Base-by-base conservation (phyloP, 2,888 invertebrate species). In the Corbicula japonica region DNA sequence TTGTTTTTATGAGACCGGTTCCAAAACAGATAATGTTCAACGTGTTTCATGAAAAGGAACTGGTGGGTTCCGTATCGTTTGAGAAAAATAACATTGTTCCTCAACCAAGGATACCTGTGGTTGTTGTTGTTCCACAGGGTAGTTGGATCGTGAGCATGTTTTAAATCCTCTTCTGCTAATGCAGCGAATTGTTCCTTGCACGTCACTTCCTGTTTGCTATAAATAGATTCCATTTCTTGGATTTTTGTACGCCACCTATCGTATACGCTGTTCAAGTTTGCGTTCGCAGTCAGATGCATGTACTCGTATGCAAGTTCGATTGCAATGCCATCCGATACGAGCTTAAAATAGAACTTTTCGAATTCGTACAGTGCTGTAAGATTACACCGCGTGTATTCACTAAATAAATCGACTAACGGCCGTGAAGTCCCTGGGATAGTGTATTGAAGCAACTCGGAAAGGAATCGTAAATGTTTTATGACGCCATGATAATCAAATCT, bases 301-400 rank as follows among this genome's bases (percentile, higher is more conserved):
- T 50, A 23, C 3, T n/a, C n/a, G n/a, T n/a, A n/a, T n/a, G n/a
- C 2, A 2, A 50, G 12, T 3, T 50, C 3, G 10, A 50, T 6
- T 26, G 50, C 50, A 2, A 50, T 50, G 12, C 50, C 50, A 50
- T 50, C 23, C 15, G 50, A 50, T 18, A 50, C 18, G 5, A 50
- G 23, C 23, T 50, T 3, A 3, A 23, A 23, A 23, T 50, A 50
- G 15, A 8, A 50, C 15, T 4, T 10, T 50, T 10, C 28, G 15
- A 50, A 50, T 50, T 50, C 50, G 3, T 50, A 2, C 2, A 50
- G 3, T 23, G 50, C 50, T 23, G 50, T 68, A 54, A 41, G 54
- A 54, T 68, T 68, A 52, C 68, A 66, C 38, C 41, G 54, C 6
- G 54, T 56, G 44, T 41, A 41, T 32, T 68, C 68, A 35, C 56